Percentiles rank a stretch among this genome's conserved stretches.
Evolutionary conservation across 1,140 invertebrate species (phyloP).

Genomic region (Anastatus disparis): DNA sequence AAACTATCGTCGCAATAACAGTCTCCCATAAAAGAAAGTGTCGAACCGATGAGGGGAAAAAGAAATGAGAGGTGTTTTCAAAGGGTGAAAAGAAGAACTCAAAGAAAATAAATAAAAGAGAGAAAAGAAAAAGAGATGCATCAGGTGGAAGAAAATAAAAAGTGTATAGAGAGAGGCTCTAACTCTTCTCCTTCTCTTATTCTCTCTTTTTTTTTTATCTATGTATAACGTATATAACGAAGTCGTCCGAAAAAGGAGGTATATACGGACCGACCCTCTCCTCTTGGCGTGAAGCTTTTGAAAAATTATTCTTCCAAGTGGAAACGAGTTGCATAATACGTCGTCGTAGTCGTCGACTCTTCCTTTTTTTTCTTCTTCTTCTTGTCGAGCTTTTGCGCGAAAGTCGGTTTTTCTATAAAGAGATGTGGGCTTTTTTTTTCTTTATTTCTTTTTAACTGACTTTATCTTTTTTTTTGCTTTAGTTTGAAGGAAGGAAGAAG

Average conservation of each 20-base stretch:
- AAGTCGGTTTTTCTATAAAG: not conserved
- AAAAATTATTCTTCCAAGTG: slow-evolving; percentile 58
- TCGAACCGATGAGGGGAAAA: not conserved
- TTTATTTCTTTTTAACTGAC: not conserved
- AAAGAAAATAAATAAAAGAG: not conserved
- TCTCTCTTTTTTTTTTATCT: no score
- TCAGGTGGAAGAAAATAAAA: no score
- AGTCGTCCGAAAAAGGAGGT: slow-evolving; percentile 34
- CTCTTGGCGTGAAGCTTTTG: slow-evolving; percentile 49
- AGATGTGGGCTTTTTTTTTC: not conserved
- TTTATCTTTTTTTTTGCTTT: no score
- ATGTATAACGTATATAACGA: slow-evolving; percentile 38
- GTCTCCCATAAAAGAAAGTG: not conserved
- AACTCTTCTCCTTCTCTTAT: slow-evolving; percentile 25
- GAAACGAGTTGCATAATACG: slow-evolving; percentile 57
- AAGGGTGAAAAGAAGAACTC: not conserved
- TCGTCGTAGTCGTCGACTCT: not conserved
- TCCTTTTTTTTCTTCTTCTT: no score
- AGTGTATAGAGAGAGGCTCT: no score
- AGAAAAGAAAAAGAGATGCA: slow-evolving; percentile 30
- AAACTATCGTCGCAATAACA: slow-evolving; percentile 10
- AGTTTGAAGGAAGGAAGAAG: no score
- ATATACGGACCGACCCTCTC: slow-evolving; percentile 32
- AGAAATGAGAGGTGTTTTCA: not conserved
- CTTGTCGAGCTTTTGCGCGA: no score